A percentile compares a stretch with the other conserved stretches of the same genome.
Conservation (phyloP, 2,888 invertebrate genomes). For the Apotomis turbidana region DNA sequence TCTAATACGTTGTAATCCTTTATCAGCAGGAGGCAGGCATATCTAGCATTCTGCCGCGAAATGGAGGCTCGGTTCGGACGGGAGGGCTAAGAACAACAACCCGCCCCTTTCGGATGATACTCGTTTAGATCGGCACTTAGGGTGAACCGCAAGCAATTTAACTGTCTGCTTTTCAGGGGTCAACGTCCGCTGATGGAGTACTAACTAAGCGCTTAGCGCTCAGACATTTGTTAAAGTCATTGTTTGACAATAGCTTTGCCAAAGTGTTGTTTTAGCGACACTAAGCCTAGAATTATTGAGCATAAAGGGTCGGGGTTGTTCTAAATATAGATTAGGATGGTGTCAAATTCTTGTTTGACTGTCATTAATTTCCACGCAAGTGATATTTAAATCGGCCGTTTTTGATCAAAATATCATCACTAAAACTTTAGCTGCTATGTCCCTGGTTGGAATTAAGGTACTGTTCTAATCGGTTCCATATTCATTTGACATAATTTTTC, state of each 20-base stretch:
- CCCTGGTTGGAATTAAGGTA: too few relatives aligned
- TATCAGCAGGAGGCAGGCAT: slow-evolving; percentile 70
- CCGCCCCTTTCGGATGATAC: slow-evolving; percentile 49
- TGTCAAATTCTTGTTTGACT: slow-evolving; percentile 11
- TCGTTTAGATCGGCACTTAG: slow-evolving; percentile 50
- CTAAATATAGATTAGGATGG: background rate
- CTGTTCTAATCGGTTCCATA: too few relatives aligned
- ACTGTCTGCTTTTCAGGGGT: slow-evolving; percentile 45
- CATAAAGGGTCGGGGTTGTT: slow-evolving; percentile 1
- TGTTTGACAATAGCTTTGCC: slow-evolving; percentile 29
- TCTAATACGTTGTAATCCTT: slow-evolving; percentile 70
- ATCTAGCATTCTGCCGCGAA: slow-evolving; percentile 50
- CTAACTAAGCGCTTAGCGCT: slow-evolving; percentile 38
- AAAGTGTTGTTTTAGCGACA: slow-evolving; percentile 33
- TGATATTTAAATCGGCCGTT: background rate
- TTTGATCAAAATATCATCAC: background rate
- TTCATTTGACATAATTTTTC: too few relatives aligned
- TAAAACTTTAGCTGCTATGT: background rate
- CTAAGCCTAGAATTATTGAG: slow-evolving; percentile 9
- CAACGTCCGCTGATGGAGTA: slow-evolving; percentile 44
- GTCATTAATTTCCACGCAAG: background rate
- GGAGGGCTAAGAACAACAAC: slow-evolving; percentile 50
- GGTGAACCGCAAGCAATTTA: slow-evolving; percentile 47
- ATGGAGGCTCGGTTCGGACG: slow-evolving; percentile 13
- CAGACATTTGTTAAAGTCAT: slow-evolving; percentile 35